Evolutionary conservation across 2,113 vertebrate genomes (phyloP).

Genomic region (Dissostichus mawsoni): DNA sequence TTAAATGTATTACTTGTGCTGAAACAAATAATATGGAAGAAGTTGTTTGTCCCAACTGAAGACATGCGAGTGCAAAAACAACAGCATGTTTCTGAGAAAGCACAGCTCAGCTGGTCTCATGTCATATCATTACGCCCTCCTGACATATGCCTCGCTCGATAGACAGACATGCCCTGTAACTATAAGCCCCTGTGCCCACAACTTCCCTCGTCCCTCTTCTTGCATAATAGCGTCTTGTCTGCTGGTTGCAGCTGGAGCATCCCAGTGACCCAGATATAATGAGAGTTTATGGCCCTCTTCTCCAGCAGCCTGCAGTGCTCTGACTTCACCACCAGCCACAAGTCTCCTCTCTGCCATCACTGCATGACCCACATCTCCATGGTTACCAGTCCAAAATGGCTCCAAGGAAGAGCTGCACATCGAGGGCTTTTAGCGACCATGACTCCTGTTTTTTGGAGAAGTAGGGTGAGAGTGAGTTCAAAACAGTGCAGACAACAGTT

Average conservation of each 20-base stretch:
- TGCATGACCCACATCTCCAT: conserved; percentile 92
- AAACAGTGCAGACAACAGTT: conserved; percentile 36
- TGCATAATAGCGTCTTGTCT: conserved; percentile 79
- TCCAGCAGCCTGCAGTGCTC: conserved; percentile 73
- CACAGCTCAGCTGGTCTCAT: conserved; percentile 47
- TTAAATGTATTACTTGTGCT: background rate
- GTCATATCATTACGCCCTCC: conserved; percentile 44
- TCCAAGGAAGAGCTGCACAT: conserved; percentile 32
- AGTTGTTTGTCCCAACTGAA: background rate
- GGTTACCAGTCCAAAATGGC: conserved; percentile 85
- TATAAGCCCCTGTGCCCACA: conserved; percentile 50
- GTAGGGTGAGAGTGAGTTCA: conserved; percentile 50
- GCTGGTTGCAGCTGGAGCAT: conserved; percentile 83
- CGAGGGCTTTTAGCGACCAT: conserved; percentile 22
- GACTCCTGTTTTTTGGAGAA: conserved; percentile 46
- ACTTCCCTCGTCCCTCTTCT: conserved; percentile 61
- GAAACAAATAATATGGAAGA: background rate
- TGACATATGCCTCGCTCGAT: conserved; percentile 46
- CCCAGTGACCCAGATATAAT: conserved; percentile 93
- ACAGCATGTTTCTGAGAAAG: conserved; percentile 38
- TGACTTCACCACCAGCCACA: conserved; percentile 76
- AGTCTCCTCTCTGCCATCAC: conserved; percentile 79
- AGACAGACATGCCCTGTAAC: conserved; percentile 59
- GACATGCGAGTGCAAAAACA: conserved; percentile 17
- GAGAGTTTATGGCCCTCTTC: conserved; percentile 84